Conservation (phyloP, 2,888 invertebrate species). For the Tinea pellionella region DNA sequence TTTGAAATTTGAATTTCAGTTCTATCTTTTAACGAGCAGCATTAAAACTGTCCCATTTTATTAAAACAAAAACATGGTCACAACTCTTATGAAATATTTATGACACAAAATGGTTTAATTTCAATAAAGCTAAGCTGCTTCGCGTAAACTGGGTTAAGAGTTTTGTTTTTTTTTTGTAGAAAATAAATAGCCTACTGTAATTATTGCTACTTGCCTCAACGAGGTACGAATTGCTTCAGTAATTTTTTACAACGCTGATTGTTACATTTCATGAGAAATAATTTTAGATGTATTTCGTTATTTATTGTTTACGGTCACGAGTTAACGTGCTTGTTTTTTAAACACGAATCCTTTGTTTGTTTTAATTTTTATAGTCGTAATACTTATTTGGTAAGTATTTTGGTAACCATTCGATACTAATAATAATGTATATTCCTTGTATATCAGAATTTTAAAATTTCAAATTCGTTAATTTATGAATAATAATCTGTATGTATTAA, state of each 20-base stretch:
- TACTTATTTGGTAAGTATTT: too few species aligned
- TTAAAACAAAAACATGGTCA: background rate
- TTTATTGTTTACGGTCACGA: background rate
- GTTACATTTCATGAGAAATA: background rate
- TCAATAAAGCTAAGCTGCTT: constrained; percentile 19
- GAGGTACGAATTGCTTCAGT: constrained; percentile 17
- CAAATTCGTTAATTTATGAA: too few species aligned
- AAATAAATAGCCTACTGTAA: constrained; percentile 17
- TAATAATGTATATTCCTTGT: too few species aligned
- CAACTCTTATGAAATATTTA: constrained; percentile 40
- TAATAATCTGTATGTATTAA: too few species aligned
- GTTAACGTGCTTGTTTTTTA: background rate
- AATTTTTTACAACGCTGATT: constrained; percentile 14
- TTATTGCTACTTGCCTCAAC: constrained; percentile 18
- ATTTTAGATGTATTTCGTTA: constrained; percentile 2
- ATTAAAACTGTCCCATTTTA: background rate
- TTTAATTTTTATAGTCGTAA: background rate
- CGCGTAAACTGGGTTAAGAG: constrained; percentile 15
- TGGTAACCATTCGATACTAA: too few species aligned
- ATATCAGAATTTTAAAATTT: too few species aligned
- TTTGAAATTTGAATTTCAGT: too few species aligned
- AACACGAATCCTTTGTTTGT: background rate
- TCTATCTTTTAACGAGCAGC: too few species aligned
- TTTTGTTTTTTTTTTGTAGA: constrained; percentile 10
- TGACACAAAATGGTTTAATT: constrained; percentile 30